Conservation (phyloP, 2,797 vertebrate species). For the Pangasius larnaudii region DNA sequence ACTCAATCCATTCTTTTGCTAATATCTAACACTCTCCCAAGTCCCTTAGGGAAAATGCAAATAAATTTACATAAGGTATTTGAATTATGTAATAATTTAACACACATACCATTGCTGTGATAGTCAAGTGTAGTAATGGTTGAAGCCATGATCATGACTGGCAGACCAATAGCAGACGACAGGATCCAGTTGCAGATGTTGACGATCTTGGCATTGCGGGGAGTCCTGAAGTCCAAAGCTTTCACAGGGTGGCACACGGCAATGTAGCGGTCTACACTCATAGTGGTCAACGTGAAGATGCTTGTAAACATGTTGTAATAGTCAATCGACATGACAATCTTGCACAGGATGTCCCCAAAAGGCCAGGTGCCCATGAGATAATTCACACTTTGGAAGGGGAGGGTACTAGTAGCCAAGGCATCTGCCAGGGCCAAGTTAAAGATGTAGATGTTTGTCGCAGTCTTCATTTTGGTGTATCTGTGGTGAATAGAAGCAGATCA, state of each 20-base stretch:
- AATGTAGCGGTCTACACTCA: constrained; percentile 98
- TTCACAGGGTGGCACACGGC: constrained; percentile 98
- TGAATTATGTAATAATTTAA: background rate
- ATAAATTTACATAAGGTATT: background rate
- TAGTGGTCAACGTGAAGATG: constrained; percentile 97
- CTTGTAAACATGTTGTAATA: constrained; percentile 99
- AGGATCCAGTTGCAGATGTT: constrained; percentile 98
- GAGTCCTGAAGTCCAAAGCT: constrained; percentile 95
- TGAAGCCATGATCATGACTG: constrained; percentile 96
- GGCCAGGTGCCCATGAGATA: constrained; percentile 98
- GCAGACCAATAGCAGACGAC: constrained; percentile 95
- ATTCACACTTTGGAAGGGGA: constrained; percentile 98
- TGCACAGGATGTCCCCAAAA: constrained; percentile 92
- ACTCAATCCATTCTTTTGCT: background rate
- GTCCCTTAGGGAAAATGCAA: background rate
- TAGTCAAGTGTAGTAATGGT: constrained; percentile 66
- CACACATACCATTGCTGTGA: constrained; percentile 15
- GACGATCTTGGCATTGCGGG: constrained; percentile 97
- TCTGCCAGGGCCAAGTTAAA: constrained; percentile 97
- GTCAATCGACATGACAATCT: constrained; percentile 96
- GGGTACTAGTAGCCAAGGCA: constrained; percentile 92
- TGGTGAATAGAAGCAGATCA: constrained; percentile 31
- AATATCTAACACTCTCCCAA: background rate
- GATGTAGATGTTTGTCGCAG: constrained; percentile 99
- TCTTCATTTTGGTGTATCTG: constrained; percentile 99